Evolutionary conservation across 2,888 invertebrate species (phyloP), one percentile per base, ranked within the genome.

Genomic region (Neria commutata): DNA sequence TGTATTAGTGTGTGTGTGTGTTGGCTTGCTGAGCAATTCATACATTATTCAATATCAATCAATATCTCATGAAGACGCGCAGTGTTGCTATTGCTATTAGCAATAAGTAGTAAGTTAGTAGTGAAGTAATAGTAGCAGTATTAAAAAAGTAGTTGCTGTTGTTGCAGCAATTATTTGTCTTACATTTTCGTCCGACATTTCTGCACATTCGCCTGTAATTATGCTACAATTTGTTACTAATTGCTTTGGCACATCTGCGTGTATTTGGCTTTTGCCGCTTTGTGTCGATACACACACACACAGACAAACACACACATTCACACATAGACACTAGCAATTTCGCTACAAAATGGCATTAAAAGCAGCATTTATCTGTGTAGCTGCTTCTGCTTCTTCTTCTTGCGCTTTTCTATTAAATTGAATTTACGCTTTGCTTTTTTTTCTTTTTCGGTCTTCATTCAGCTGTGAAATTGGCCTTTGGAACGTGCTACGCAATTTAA

Each of bases 321-420:
- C 40, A 14, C 40, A 40, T 4, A 4, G n/a, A 64, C 37, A 37
- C 4, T 4, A 3, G 40, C 40, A 40, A 58, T 64, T 65, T 73
- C 73, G 73, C 72, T 72, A 73, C 54, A 68, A 60, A 71, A 71
- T 71, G 72, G 70, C 69, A n/a, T n/a, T n/a, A n/a, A n/a, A n/a
- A n/a, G n/a, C n/a, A n/a, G n/a, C n/a, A n/a, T n/a, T n/a, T n/a
- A n/a, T n/a, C n/a, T n/a, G n/a, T n/a, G n/a, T n/a, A n/a, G n/a
- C n/a, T n/a, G n/a, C n/a, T n/a, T n/a, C n/a, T n/a, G n/a, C n/a
- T n/a, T n/a, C n/a, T n/a, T n/a, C n/a, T n/a, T n/a, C n/a, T n/a
- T n/a, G n/a, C n/a, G n/a, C n/a, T n/a, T n/a, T n/a, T n/a, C n/a
- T n/a, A n/a, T n/a, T n/a, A n/a, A n/a, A n/a, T n/a, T n/a, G n/a